These are phyloP conservation scores for Tachuris rubrigastra DNA, from an alignment of 2,113 vertebrate species.

Conservation along the genomic window DNA sequence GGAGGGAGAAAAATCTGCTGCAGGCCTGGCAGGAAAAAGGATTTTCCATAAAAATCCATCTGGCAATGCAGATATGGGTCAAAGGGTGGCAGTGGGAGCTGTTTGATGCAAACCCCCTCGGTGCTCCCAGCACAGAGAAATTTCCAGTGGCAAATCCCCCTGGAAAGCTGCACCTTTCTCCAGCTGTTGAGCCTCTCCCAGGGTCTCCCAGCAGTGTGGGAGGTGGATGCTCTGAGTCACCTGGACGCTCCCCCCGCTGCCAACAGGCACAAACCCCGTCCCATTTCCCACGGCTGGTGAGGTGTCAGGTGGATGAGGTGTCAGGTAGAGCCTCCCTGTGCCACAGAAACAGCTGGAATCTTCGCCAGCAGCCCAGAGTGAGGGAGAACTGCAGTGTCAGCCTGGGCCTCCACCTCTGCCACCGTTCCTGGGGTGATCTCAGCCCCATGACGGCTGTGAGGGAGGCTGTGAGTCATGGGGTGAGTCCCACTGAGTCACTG, in stretches of 20 bases:
- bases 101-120: neutral
- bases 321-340: neutral
- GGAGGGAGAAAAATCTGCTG: neutral
- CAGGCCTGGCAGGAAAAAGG: neutral
- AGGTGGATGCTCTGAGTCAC: neutral
- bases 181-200: rapidly evolving
- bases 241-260: neutral
- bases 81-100: neutral
- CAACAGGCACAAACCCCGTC: neutral
- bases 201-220: rapidly evolving
- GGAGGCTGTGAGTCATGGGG: neutral
- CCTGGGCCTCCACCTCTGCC: neutral
- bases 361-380: rapidly evolving
- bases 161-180: neutral
- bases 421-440: neutral
- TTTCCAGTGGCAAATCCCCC: neutral
- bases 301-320: no score
- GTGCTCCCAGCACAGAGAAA: neutral
- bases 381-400: neutral
- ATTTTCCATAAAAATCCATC: neutral
- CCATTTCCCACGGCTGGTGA: rapidly evolving
- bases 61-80: neutral
- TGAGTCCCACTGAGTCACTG: neutral
- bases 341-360: rapidly evolving
- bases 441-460: neutral